Evolutionary conservation across 37 sponge, comb jelly and placozoan genomes (phyloP).

Genomic region (Eunapius fragilis): DNA sequence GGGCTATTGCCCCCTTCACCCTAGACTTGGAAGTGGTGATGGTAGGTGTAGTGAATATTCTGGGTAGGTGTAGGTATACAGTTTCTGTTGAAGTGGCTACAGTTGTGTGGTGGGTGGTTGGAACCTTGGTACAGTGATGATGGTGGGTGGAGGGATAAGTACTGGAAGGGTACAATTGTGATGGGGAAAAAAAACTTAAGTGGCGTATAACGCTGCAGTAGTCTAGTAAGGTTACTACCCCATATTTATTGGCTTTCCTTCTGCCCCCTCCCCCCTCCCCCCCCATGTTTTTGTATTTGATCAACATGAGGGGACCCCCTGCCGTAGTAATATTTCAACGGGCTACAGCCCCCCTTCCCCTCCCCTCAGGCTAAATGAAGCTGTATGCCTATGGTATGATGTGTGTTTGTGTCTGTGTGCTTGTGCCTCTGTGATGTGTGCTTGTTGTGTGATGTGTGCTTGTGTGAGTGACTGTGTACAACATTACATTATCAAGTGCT

Average conservation of each 20-base stretch:
- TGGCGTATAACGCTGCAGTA: conserved; percentile 14
- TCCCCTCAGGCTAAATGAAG: not conserved
- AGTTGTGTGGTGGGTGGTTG: not conserved
- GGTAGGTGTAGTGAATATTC: not conserved
- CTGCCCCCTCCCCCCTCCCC: not conserved
- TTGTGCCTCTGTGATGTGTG: not conserved
- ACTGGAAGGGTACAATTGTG: conserved; percentile 3
- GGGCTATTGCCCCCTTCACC: not conserved
- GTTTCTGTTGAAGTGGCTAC: not conserved
- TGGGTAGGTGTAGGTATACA: not conserved
- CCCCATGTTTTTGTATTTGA: not conserved
- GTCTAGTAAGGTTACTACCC: conserved; percentile 2
- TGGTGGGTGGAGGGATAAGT: not conserved
- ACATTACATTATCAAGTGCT: not conserved
- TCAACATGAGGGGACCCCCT: not conserved
- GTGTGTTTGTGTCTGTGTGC: not conserved
- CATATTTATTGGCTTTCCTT: not conserved
- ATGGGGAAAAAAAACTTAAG: not conserved
- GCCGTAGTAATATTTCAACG: not conserved
- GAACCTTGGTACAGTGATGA: not conserved
- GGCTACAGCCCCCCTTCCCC: not conserved
- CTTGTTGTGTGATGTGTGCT: not conserved
- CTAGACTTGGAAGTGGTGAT: not conserved
- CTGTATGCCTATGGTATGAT: not conserved
- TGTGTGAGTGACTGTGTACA: not conserved